These are phyloP conservation scores for Symphodus melops DNA, from an alignment of 2,113 vertebrate species.

Conservation along the genomic window DNA sequence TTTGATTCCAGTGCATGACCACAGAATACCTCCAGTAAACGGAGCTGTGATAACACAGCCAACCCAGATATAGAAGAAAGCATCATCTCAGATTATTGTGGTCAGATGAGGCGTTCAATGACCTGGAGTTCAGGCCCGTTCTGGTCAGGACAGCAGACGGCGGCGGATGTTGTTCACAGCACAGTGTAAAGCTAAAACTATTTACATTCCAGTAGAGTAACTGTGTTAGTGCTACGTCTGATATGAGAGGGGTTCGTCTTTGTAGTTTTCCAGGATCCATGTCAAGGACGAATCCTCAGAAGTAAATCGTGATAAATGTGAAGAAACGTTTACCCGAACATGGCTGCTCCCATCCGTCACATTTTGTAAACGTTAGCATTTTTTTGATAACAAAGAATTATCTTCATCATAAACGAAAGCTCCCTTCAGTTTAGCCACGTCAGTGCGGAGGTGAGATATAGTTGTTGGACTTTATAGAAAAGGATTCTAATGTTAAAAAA, in stretches of 20 bases:
- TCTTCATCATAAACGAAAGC: slow-evolving; percentile 3
- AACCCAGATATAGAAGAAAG: neutral
- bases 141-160: neutral
- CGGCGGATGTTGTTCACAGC: neutral
- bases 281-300: neutral
- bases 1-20: neutral
- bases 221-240: neutral
- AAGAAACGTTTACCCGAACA: slow-evolving; percentile 7
- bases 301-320: slow-evolving; percentile 11
- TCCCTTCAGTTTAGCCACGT: neutral
- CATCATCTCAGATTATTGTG: neutral
- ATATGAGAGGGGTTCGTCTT: neutral
- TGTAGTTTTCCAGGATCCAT: neutral
- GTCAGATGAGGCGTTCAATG: neutral
- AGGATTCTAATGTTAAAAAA: neutral
- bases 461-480: neutral
- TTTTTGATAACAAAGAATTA: slow-evolving; percentile 23
- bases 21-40: neutral
- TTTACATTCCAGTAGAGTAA: slow-evolving; percentile 30
- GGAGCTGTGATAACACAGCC: neutral
- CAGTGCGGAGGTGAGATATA: neutral
- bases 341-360: neutral
- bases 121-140: neutral
- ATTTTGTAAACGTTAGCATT: slow-evolving; percentile 54
- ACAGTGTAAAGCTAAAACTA: slow-evolving; percentile 14